Evolutionary conservation across 2,797 vertebrate genomes (phyloP).

Genomic region (Sebastes matsubarae): DNA sequence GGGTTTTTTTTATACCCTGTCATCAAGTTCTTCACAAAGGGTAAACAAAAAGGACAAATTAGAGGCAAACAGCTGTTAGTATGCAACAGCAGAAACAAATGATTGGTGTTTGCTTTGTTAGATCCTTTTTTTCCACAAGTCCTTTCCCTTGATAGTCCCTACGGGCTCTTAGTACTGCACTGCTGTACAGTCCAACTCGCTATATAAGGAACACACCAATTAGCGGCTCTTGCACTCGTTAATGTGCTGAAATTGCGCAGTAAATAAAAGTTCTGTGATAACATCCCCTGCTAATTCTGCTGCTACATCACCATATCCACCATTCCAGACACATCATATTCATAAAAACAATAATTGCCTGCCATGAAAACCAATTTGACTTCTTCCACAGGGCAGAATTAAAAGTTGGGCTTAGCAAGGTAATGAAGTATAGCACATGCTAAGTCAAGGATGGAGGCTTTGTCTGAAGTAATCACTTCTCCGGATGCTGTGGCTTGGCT

Average conservation of each 20-base stretch:
- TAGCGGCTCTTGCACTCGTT: conserved; percentile 37
- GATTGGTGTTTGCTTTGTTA: conserved; percentile 13
- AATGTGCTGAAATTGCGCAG: conserved; percentile 55
- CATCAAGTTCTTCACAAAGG: conserved; percentile 49
- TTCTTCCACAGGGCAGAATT: conserved; percentile 64
- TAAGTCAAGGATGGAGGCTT: conserved; percentile 69
- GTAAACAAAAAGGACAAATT: conserved; percentile 51
- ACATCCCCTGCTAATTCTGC: conserved; percentile 50
- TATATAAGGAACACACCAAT: conserved; percentile 33
- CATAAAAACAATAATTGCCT: conserved; percentile 69
- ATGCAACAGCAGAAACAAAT: neutral
- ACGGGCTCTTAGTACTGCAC: neutral
- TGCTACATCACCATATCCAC: conserved; percentile 40
- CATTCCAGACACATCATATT: conserved; percentile 63
- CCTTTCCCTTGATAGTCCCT: neutral
- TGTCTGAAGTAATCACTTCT: conserved; percentile 76
- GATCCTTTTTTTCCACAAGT: neutral
- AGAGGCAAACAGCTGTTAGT: conserved; percentile 39
- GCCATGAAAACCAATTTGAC: conserved; percentile 72
- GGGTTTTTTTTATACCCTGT: conserved; percentile 33
- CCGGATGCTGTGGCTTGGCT: conserved; percentile 60
- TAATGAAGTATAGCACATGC: conserved; percentile 68
- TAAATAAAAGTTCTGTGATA: conserved; percentile 66
- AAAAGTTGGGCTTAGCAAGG: conserved; percentile 71
- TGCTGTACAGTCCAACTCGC: conserved; percentile 5